Base-by-base conservation (phyloP, 37 sponge, comb jelly and placozoan genomes). In the Bolinopsis microptera region DNA sequence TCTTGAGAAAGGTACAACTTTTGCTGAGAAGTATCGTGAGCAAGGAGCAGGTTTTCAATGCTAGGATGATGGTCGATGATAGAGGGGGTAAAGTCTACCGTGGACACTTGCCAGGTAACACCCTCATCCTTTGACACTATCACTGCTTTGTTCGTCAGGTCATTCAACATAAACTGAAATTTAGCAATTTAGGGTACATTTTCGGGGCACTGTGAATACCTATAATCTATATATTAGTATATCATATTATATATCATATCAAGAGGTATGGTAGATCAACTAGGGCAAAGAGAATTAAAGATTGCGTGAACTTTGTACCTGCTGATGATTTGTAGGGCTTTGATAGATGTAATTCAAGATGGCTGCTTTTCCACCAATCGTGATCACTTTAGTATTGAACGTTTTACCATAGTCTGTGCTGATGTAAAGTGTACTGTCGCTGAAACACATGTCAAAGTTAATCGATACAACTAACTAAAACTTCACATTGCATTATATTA, bases 371-470 rank as follows among this genome's bases (percentile, higher is more conserved):
- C 61, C 61, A 27, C 35, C 48, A 23, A 41, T 25, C 16, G 61
- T 86, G n/a, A 86, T n/a, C 3, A 25, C 26, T 16, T 33, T 34
- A 3, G 31, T 92, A 24, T 28, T 68, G 68, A 94, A 95, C 8
- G 82, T 74, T 0, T 33, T 27, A 0, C 95, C 95, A 40, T 95
- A 95, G 76, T 95, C 94, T 24, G 92, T 94, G 16, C 94, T 94
- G n/a, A 95, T 92, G 33, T 94, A 94, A 32, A 95, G 77, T 32
- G 70, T 93, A 39, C 95, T 95, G 68, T 68, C 83, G 28, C 94
- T 95, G 76, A 77, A 77, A n/a, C 26, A 13, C 13, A 48, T 5
- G 13, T 48, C 13, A 13, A 18, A 48, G 61, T 5, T 48, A 8
- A 72, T 3, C 75, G 75, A 72, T n/a, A 72, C 31, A 72, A n/a